Base-by-base conservation (phyloP, 1,140 invertebrate genomes). In the Drosophila murphyi region DNA sequence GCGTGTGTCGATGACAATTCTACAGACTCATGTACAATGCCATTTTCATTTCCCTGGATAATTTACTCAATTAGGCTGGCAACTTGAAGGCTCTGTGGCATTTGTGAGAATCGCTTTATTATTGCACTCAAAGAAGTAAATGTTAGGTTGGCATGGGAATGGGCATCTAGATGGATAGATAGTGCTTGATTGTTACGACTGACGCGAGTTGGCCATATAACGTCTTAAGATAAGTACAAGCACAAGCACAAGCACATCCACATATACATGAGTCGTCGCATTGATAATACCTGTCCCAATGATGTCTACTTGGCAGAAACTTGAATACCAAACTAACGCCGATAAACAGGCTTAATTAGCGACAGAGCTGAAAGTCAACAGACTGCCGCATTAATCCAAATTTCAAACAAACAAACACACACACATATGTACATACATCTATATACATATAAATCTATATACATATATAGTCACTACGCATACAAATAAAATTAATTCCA, bases 341-440 rank as follows among this genome's bases (percentile, higher is more conserved):
- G 77, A 88, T 88, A 88, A 88, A 89, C 85, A 89, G 85, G 80
- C 85, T 88, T 89, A 89, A 88, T 88, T 88, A 89, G 85, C 85
- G 70, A 63, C 69, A 81, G 82, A 89, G 85, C 85, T 80, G 68
- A 88, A 85, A 88, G 85, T 80, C 85, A 89, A 88, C 83, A 89
- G 69, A 85, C 83, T 88, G 77, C 60, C 74, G 80, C 85, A 88
- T 88, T 88, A 88, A 80, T 59, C 68, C 50, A 64, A 75, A 80
- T 73, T 62, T 67, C 64, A 67, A 68, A 50, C 64, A 59, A 50
- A 57, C 52, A 54, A 39, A 67, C 41, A 69, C 43, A 61, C 2
- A 57, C 29, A 29, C 34, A 60, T 20, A 20, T 20, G 20, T 20
- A 20, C 20, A 20, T 20, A 20, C 20, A 20, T 20, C 1, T 20